Percentiles rank a stretch among this genome's conserved stretches.
Conservation (phyloP, 2,113 vertebrate genomes). For the Varanus salvator region DNA sequence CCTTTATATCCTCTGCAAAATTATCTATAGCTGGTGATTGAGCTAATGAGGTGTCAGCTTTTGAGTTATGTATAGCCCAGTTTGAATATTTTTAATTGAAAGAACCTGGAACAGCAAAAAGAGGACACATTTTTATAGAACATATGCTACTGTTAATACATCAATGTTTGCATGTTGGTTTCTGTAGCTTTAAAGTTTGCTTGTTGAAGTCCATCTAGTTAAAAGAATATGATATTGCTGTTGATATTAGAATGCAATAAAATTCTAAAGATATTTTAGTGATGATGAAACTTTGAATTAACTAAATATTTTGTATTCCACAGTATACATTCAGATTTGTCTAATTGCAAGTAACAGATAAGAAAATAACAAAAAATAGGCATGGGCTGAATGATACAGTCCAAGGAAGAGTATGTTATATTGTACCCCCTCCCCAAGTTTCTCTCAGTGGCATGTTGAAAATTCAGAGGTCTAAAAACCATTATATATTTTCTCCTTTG, state of each 20-base stretch:
- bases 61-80: background rate
- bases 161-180: background rate
- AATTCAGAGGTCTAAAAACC: too few species aligned
- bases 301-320: background rate
- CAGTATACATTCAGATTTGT: background rate
- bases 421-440: too few species aligned
- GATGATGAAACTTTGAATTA: background rate
- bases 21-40: background rate
- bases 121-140: background rate
- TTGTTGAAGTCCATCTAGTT: background rate
- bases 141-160: background rate
- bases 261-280: background rate
- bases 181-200: background rate
- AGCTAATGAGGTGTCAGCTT: background rate
- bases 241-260: background rate
- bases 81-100: background rate
- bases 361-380: background rate
- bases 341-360: background rate
- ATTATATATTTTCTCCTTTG: too few species aligned
- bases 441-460: too few species aligned
- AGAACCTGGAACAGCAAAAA: background rate
- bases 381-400: background rate
- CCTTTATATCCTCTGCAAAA: background rate
- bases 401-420: background rate
- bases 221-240: background rate